phyloP scores from a whole-genome alignment of 2,797 vertebrate species.

The Chaenodraco wilsoni region DNA sequence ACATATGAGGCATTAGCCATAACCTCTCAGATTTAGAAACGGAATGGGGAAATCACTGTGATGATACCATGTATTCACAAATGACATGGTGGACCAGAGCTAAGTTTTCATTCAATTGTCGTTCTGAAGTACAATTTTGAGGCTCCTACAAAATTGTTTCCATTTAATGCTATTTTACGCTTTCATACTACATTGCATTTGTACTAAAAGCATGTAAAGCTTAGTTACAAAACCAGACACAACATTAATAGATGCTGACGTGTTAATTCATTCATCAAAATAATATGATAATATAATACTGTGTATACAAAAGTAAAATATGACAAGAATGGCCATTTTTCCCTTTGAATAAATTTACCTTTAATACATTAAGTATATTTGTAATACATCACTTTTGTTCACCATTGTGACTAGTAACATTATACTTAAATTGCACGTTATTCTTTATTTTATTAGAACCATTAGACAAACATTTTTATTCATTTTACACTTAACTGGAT shows the following conservation, averaged over 20 bases:
- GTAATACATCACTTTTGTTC: neutral
- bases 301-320: neutral
- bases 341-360: neutral
- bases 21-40: slow-evolving; percentile 1
- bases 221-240: neutral
- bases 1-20: slow-evolving; percentile 3
- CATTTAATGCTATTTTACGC: neutral
- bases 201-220: neutral
- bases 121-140: neutral
- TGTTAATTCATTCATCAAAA: neutral
- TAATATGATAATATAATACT: neutral
- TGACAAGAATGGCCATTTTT: neutral
- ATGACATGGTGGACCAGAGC: neutral
- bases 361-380: neutral
- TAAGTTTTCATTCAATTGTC: slow-evolving; percentile 8
- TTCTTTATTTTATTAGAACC: neutral
- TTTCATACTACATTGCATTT: neutral
- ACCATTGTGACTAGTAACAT: neutral
- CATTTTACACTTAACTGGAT: neutral
- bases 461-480: neutral
- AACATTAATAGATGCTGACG: neutral
- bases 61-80: slow-evolving; percentile 9
- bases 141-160: neutral
- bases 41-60: slow-evolving; percentile 4
- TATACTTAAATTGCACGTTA: neutral